These are phyloP conservation scores for Parnassius glacialis DNA, from an alignment of 2,888 invertebrate genomes.

Conservation along the genomic window DNA sequence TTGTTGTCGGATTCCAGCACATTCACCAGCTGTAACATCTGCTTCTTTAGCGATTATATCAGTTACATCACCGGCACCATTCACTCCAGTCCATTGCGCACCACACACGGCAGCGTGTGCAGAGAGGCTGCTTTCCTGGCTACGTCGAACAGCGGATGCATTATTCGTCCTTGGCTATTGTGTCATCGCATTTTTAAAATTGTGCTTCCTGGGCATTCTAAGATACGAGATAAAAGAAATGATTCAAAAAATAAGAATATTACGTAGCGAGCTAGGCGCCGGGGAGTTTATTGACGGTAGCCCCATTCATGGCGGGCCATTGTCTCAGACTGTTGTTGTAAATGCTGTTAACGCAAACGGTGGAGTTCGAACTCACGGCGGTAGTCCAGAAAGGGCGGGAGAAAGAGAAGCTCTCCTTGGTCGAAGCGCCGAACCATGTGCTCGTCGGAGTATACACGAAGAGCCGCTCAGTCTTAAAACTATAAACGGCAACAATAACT, in stretches of 20 bases:
- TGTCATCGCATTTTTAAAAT: conserved; percentile 92
- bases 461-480: conserved; percentile 82
- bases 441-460: conserved; percentile 66
- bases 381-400: conserved; percentile 78
- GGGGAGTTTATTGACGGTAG: conserved; percentile 72
- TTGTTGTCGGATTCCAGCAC: conserved; percentile 70
- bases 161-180: conserved; percentile 92
- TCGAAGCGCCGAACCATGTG: conserved; percentile 70
- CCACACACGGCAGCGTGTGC: conserved; percentile 85
- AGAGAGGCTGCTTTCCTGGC: conserved; percentile 86
- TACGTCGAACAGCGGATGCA: conserved; percentile 89
- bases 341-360: conserved; percentile 81
- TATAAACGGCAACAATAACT: conserved; percentile 88
- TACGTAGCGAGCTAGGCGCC: conserved; percentile 84
- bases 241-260: conserved; percentile 93
- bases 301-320: conserved; percentile 71
- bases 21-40: conserved; percentile 70
- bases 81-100: conserved; percentile 67
- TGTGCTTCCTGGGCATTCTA: conserved; percentile 93
- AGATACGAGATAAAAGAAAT: conserved; percentile 94
- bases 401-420: conserved; percentile 82
- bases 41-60: conserved; percentile 69
- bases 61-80: conserved; percentile 57
- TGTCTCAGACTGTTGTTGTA: conserved; percentile 73
- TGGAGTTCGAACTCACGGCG: conserved; percentile 79